phyloP scores from a whole-genome alignment of 2,797 vertebrate species.

The Phyllotis vaccarum region DNA sequence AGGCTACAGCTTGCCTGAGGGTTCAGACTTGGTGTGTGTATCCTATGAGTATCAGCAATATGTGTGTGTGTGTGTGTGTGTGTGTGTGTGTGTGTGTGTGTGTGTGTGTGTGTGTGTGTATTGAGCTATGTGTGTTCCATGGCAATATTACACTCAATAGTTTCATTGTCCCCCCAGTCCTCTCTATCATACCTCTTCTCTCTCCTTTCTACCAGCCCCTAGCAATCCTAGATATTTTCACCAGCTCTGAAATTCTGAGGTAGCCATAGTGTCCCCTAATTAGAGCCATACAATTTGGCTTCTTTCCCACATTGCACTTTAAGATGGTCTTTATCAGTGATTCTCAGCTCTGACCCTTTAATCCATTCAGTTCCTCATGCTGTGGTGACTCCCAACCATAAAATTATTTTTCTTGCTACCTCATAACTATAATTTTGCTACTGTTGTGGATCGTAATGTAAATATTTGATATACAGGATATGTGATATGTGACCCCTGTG shows the following conservation, averaged over 20 bases:
- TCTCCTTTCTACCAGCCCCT: background rate
- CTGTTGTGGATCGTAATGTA: background rate
- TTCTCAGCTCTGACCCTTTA: background rate
- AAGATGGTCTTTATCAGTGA: background rate
- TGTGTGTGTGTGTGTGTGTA: too few relatives aligned
- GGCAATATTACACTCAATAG: background rate
- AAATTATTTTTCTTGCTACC: background rate
- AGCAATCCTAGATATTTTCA: background rate
- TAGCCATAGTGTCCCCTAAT: constrained; percentile 1
- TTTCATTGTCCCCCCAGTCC: background rate
- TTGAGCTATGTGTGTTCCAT: background rate
- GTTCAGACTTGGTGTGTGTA: background rate
- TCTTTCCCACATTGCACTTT: constrained; percentile 10
- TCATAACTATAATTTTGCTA: background rate
- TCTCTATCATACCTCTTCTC: background rate
- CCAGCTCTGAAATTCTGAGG: background rate
- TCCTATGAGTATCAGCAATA: constrained; percentile 8
- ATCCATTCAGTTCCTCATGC: background rate
- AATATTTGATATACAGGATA: background rate
- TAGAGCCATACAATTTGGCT: background rate
- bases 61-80: too few relatives aligned
- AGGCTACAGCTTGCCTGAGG: background rate
- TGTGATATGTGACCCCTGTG: background rate
- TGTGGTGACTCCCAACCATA: background rate
- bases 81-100: too few relatives aligned